phyloP scores from a whole-genome alignment of 2,113 vertebrate species.

The Genyomyrus donnyi region DNA sequence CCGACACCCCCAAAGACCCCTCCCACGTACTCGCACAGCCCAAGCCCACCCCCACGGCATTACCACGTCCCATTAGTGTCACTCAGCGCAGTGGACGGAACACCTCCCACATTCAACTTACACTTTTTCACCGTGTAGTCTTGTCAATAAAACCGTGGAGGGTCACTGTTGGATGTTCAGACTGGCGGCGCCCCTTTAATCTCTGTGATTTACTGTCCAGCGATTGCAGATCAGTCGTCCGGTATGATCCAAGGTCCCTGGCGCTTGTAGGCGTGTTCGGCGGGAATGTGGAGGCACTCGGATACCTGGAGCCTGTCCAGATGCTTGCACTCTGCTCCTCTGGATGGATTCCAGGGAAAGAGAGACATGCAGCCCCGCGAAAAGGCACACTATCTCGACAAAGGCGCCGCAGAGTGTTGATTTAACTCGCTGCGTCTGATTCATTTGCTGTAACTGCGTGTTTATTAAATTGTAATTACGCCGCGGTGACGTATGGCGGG shows the following conservation, averaged over 20 bases:
- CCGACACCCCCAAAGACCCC: neutral
- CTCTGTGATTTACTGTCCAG: neutral
- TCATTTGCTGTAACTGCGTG: neutral
- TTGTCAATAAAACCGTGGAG: neutral
- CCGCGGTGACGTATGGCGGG: neutral
- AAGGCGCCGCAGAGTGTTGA: neutral
- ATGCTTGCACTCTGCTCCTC: neutral
- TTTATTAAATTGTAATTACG: conserved; percentile 19
- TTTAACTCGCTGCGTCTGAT: neutral
- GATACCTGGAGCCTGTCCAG: neutral
- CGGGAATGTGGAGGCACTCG: neutral
- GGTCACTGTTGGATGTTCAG: neutral
- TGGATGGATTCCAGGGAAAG: conserved; percentile 2
- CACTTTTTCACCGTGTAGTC: neutral
- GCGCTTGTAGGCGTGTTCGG: neutral
- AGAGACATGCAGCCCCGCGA: neutral
- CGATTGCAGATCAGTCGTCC: neutral
- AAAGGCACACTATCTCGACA: neutral
- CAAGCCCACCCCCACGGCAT: neutral
- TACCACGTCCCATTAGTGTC: neutral
- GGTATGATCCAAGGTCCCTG: neutral
- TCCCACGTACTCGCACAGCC: neutral
- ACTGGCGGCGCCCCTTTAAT: neutral
- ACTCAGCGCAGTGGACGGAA: neutral
- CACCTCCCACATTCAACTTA: neutral